Evolutionary conservation across 2,113 vertebrate genomes (phyloP), one percentile per base, ranked within the genome.

Genomic region (Gambusia holbrooki): DNA sequence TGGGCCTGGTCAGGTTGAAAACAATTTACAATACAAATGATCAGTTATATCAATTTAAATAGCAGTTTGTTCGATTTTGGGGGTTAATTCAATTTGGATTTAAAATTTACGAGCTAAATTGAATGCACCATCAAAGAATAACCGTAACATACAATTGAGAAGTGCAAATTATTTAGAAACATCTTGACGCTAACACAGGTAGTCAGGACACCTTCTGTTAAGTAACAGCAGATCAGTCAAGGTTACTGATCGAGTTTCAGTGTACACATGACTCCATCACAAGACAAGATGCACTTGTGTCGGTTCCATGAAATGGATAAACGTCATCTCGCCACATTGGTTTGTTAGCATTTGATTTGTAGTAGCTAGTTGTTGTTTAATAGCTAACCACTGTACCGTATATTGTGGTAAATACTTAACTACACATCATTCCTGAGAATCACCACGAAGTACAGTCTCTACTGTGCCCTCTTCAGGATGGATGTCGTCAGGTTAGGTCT

Each of bases 251-350:
- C 30, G 51, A 11, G 5, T 8, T n/a, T 62, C 45, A 51, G 84
- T 88, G 87, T 3, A 6, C 1, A 0, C 19, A 11, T 64, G 2
- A 5, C 13, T 1, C 7, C 28, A 17, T 9, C 61, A 3, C 15
- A 42, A 58, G 11, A 5, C 71, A 84, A 71, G 77, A 95, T 95
- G 94, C 87, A 95, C 91, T 84, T 97, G 77, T 97, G 76, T 98
- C 97, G 58, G 90, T 97, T 4, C 97, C 96, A 97, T 97, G 97
- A 99, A 95, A 92, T 1, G 8, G 29, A 14, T 29, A 6, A 51
- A 2, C 5, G 8, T 3, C 5, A 3, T 29, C 0, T 8, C 5
- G 0, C 11, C 11, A 4, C 28, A 40, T 22, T 62, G 7, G 32
- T 35, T 32, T 5, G 54, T 62, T n/a, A 76, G 37, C 63, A 27